These are phyloP conservation scores for Penaeus chinensis DNA, from an alignment of 1,140 invertebrate genomes.

Conservation along the genomic window DNA sequence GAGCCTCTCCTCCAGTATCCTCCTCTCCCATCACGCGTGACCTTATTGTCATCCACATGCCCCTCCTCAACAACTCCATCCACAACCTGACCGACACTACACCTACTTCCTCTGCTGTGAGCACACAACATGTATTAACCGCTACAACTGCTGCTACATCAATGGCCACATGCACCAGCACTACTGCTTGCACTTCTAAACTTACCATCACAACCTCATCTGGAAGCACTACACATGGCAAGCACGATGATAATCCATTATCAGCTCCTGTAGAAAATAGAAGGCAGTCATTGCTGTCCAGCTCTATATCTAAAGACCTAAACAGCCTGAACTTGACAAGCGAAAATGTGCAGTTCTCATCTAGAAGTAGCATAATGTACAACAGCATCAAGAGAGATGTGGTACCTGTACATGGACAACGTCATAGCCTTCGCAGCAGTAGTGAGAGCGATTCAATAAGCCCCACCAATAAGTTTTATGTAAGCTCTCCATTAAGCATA, in stretches of 20 bases:
- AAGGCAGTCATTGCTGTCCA: background rate
- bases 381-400: constrained; percentile 24
- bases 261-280: constrained; percentile 12
- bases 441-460: constrained; percentile 36
- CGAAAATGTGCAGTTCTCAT: constrained; percentile 13
- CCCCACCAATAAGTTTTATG: constrained; percentile 28
- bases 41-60: constrained; percentile 48
- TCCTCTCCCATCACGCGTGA: constrained; percentile 36
- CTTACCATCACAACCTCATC: constrained; percentile 12
- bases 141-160: constrained; percentile 27
- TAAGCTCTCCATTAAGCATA: background rate
- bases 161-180: constrained; percentile 28
- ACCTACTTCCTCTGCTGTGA: constrained; percentile 31
- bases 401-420: constrained; percentile 19
- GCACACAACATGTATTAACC: constrained; percentile 20
- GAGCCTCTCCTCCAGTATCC: constrained; percentile 13
- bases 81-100: constrained; percentile 3
- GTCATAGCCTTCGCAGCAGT: constrained; percentile 7
- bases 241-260: background rate
- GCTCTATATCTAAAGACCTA: constrained; percentile 11
- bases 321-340: background rate
- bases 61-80: constrained; percentile 30
- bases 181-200: constrained; percentile 22
- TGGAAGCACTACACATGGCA: background rate
- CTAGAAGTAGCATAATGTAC: constrained; percentile 3